These are phyloP conservation scores for Callospermophilus lateralis DNA, from an alignment of 2,113 vertebrate genomes.

Conservation along the genomic window DNA sequence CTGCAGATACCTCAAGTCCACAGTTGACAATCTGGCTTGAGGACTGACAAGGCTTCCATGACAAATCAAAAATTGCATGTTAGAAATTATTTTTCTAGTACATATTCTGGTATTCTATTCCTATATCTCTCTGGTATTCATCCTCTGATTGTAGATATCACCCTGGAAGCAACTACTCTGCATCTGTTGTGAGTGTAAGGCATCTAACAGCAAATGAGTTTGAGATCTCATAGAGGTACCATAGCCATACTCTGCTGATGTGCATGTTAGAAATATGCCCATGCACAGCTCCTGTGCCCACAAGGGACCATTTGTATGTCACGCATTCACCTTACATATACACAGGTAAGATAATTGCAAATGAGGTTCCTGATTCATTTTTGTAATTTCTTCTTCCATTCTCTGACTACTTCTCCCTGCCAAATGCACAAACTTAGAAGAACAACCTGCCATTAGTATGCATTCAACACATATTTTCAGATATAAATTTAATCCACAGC, in stretches of 20 bases:
- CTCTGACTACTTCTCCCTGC: not conserved
- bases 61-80: not conserved
- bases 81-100: not conserved
- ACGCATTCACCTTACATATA: not conserved
- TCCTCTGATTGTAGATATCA: not conserved
- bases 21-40: not conserved
- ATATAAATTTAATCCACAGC: conserved; percentile 54
- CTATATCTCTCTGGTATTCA: not conserved
- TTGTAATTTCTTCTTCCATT: not conserved
- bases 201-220: not conserved
- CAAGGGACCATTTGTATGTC: not conserved
- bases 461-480: conserved; percentile 11
- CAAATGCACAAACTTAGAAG: not conserved
- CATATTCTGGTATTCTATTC: not conserved
- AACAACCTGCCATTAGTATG: not conserved
- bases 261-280: not conserved
- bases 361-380: not conserved
- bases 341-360: not conserved
- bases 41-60: not conserved
- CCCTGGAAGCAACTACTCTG: not conserved
- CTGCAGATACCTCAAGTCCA: not conserved
- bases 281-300: too few relatives aligned
- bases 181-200: not conserved
- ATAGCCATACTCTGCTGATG: not conserved
- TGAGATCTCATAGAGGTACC: not conserved